Percentiles rank a stretch among this genome's conserved stretches.
Conservation (phyloP, 1,140 invertebrate genomes). For the Matsumurasca onukii region DNA sequence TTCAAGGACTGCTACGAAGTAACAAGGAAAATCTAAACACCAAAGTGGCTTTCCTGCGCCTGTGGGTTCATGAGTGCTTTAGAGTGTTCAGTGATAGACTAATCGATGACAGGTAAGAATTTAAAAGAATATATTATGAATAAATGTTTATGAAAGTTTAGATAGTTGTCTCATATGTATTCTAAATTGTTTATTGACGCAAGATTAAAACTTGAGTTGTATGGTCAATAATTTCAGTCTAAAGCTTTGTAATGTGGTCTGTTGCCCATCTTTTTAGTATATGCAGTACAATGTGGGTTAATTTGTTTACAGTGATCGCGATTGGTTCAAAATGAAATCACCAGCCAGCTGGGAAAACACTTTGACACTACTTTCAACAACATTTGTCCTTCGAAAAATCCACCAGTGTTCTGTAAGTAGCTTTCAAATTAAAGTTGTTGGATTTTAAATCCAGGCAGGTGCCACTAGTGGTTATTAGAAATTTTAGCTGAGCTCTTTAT, state of each 20-base stretch:
- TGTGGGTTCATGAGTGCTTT: conserved; percentile 84
- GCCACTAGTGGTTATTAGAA: too few relatives aligned
- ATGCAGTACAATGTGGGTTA: too few relatives aligned
- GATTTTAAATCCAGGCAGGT: too few relatives aligned
- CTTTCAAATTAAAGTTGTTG: not conserved
- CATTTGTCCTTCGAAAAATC: conserved; percentile 72
- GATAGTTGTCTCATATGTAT: too few relatives aligned
- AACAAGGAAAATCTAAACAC: conserved; percentile 74
- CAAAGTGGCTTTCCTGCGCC: conserved; percentile 62
- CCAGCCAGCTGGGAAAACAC: conserved; percentile 68
- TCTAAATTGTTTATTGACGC: too few relatives aligned
- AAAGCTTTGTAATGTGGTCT: too few relatives aligned
- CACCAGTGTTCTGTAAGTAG: conserved; percentile 70
- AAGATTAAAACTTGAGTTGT: too few relatives aligned
- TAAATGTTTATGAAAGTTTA: too few relatives aligned
- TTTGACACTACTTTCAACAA: conserved; percentile 77
- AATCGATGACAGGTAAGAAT: conserved; percentile 65
- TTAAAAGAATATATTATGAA: conserved; percentile 30
- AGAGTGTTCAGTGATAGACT: conserved; percentile 81
- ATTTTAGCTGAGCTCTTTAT: too few relatives aligned
- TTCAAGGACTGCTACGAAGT: conserved; percentile 73
- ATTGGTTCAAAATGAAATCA: conserved; percentile 72
- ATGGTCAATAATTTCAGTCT: too few relatives aligned
- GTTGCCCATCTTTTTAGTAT: too few relatives aligned
- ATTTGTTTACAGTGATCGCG: conserved; percentile 59